Evolutionary conservation across 2,797 vertebrate genomes (phyloP).

Genomic region (Enteromius trimaculatus): DNA sequence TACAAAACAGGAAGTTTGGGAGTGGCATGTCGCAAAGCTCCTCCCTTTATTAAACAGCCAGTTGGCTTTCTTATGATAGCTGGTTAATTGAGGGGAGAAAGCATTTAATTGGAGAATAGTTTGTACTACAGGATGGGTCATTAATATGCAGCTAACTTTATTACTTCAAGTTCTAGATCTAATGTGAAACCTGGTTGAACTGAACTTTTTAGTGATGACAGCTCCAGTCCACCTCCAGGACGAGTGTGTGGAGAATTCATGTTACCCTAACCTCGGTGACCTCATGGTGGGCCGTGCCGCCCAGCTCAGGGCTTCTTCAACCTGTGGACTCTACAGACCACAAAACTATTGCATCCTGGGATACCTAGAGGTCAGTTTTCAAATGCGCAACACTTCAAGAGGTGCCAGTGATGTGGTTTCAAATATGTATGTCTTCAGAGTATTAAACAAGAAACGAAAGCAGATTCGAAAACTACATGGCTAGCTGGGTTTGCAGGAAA

Average conservation of each 20-base stretch:
- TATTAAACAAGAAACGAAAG: neutral
- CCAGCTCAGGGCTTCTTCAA: conserved; percentile 84
- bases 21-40: neutral
- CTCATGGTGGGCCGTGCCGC: conserved; percentile 82
- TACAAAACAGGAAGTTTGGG: neutral
- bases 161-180: neutral
- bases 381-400: conserved; percentile 8
- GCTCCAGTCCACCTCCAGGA: conserved; percentile 69
- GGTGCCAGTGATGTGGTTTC: conserved; percentile 4
- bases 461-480: neutral
- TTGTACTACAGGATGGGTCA: neutral
- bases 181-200: neutral
- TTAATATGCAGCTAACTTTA: neutral
- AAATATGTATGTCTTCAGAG: neutral
- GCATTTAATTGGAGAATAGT: neutral
- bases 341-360: conserved; percentile 89
- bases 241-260: conserved; percentile 72
- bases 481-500: neutral
- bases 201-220: conserved; percentile 67
- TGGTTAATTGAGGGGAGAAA: neutral
- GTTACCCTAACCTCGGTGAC: conserved; percentile 80
- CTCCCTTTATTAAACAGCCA: neutral
- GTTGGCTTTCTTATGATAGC: neutral
- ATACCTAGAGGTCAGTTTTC: conserved; percentile 85
- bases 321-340: conserved; percentile 80